Evolutionary conservation across 2,113 vertebrate species (phyloP), one percentile per base, ranked within the genome.

Genomic region (Chloropsis cyanopogon): DNA sequence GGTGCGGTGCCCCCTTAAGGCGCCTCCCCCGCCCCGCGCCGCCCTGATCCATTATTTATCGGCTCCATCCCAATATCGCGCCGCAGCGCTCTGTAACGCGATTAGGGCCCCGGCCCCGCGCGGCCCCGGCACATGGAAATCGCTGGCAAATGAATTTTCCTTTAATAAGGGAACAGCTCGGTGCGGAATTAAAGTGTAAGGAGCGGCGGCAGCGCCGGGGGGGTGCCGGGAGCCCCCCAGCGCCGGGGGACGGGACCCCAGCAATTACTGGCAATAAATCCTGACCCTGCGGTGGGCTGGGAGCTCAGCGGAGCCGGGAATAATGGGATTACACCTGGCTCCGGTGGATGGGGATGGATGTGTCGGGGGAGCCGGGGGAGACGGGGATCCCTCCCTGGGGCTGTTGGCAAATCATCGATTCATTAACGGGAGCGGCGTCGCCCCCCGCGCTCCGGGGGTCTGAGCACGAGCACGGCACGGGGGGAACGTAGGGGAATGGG

Each of bases 91-190:
- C 47, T 2, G 24, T 94, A 90, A 97, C 95, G 81, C 52, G 88
- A 97, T 97, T 97, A 97, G 92, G 82, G 72, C 84, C 50, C 16
- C 86, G 39, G 88, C 82, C 80, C 83, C 61, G 61, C 53, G 78
- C 86, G 69, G 86, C 86, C 78, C 78, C 78, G 46, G 86, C 90
- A 82, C 88, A 82, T 93, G 97, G 95, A 96, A 96, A 96, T 96
- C 94, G 95, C 97, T 94, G 95, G 94, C 97, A 96, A 96, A 97
- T 96, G 84, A 96, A 95, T 95, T 95, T 96, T 90, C 92, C 96
- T 96, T 97, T 96, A 96, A 97, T 96, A 95, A 97, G 93, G 91
- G 64, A 95, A 86, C 50, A 76, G 71, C 88, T 69, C 35, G 28
- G 81, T 12, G 88, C 90, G 63, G 91, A 97, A 97, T 94, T 87